phyloP scores from a whole-genome alignment of 2,113 vertebrate genomes.

The Arvicanthis niloticus region DNA sequence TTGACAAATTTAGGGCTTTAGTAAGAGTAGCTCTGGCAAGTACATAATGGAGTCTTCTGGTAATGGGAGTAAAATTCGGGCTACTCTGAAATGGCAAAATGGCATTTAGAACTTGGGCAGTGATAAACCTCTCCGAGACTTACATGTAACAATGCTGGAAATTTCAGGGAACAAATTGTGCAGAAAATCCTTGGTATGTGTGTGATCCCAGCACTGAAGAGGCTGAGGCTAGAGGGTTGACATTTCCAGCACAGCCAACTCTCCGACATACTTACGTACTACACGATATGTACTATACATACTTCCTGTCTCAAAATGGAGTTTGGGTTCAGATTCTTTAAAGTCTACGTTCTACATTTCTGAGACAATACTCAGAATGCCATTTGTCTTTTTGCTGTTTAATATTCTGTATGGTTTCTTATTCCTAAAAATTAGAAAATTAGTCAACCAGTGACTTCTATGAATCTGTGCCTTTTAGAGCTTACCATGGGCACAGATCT shows the following conservation, averaged over 20 bases:
- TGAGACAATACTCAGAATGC: neutral
- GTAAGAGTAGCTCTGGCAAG: neutral
- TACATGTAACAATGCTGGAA: slow-evolving; percentile 6
- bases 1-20: neutral
- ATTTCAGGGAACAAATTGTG: neutral
- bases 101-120: neutral
- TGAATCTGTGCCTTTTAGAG: neutral
- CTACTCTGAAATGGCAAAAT: slow-evolving; percentile 4
- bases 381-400: neutral
- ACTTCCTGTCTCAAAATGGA: neutral
- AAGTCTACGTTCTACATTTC: neutral
- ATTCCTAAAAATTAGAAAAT: neutral
- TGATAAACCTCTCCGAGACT: neutral
- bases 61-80: neutral
- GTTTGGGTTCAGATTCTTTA: neutral
- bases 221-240: neutral
- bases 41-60: neutral
- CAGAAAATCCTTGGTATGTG: neutral
- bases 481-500: neutral
- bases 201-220: neutral
- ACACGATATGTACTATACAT: too few species aligned
- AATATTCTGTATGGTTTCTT: neutral
- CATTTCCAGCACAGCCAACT: neutral
- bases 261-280: neutral
- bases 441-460: neutral